Percentiles rank a stretch among this genome's conserved stretches.
Conservation (phyloP, 92 coral and sea anemone species). For the Epizoanthus fatuus region DNA sequence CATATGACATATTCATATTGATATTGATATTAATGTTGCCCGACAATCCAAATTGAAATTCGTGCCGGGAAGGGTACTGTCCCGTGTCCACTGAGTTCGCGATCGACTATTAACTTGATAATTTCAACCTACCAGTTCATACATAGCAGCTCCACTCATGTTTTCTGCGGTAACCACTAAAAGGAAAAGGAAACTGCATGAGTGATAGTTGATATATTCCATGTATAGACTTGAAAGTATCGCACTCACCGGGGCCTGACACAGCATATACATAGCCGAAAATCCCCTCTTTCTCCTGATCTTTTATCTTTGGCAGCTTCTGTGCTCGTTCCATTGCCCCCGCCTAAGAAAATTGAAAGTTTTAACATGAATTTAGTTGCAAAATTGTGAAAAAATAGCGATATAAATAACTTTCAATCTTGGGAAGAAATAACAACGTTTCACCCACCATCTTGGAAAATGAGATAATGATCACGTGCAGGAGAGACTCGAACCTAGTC, state of each 20-base stretch:
- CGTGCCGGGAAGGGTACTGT: neutral
- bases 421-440: conserved; percentile 18
- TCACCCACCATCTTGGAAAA: conserved; percentile 96
- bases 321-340: conserved; percentile 96
- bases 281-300: conserved; percentile 83
- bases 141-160: conserved; percentile 99
- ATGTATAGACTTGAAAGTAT: conserved; percentile 7
- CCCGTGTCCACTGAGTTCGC: neutral
- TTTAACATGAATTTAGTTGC: neutral
- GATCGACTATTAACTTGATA: neutral
- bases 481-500: conserved; percentile 38
- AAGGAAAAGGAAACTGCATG: conserved; percentile 12
- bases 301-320: conserved; percentile 85
- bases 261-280: conserved; percentile 99
- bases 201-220: neutral
- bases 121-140: conserved; percentile 90
- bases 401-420: conserved; percentile 13
- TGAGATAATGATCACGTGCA: conserved; percentile 91
- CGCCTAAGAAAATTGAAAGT: conserved; percentile 65
- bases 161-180: conserved; percentile 97
- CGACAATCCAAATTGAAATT: neutral
- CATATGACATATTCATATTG: too few species aligned
- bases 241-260: conserved; percentile 94
- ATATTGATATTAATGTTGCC: too few species aligned
- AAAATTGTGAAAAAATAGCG: neutral